Evolutionary conservation across 2,113 vertebrate genomes (phyloP).

Genomic region (Saimiri boliviensis): DNA sequence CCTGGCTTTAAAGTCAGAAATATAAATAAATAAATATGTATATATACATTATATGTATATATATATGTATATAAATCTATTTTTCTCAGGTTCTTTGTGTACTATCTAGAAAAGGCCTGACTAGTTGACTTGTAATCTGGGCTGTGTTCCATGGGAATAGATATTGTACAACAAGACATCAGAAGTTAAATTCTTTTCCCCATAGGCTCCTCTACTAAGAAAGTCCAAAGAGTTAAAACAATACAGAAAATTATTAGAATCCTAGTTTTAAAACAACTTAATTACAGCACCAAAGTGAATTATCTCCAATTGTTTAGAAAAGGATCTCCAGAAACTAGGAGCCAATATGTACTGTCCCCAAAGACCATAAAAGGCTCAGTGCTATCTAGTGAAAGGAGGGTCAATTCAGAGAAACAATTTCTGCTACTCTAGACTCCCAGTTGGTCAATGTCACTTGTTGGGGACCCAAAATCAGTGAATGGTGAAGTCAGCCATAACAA

Average conservation of each 20-base stretch:
- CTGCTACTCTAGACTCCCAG: not conserved
- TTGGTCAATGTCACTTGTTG: not conserved
- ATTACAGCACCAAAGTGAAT: conserved; percentile 8
- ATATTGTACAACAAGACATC: not conserved
- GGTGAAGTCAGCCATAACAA: not conserved
- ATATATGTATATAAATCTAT: not conserved
- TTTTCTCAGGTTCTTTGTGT: not conserved
- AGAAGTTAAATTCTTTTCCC: not conserved
- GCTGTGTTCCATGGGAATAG: not conserved
- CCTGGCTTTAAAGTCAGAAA: not conserved
- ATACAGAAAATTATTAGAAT: not conserved
- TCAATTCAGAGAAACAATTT: not conserved
- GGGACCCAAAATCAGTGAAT: not conserved
- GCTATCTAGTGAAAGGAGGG: not conserved
- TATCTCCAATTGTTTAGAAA: not conserved
- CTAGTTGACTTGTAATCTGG: not conserved
- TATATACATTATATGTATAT: no score
- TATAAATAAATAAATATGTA: no score
- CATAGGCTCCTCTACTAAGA: not conserved
- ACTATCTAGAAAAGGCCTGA: not conserved
- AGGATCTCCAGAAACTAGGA: not conserved
- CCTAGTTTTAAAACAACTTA: not conserved
- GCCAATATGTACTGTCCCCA: not conserved
- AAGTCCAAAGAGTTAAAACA: not conserved
- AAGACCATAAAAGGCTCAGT: not conserved